Conservation (phyloP, 2,888 invertebrate genomes). For the Tribolium freemani region DNA sequence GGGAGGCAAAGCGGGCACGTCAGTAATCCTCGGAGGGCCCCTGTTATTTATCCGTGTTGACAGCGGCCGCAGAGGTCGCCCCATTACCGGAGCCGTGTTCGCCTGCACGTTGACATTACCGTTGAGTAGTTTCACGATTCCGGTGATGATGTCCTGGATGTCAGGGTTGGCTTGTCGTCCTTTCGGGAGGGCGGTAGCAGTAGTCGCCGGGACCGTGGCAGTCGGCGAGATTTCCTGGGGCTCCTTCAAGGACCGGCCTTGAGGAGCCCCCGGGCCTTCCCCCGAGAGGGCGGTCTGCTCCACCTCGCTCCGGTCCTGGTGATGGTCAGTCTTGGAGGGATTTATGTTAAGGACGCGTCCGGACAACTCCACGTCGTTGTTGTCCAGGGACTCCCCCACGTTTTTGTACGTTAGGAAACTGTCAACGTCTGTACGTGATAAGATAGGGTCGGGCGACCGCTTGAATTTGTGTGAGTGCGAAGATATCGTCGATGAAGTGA, state of each 20-base stretch:
- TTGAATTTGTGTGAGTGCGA: conserved; percentile 43
- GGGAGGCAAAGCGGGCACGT: conserved; percentile 79
- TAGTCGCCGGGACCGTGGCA: conserved; percentile 66
- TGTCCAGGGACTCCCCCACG: conserved; percentile 70
- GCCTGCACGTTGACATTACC: conserved; percentile 90
- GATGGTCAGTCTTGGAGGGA: conserved; percentile 70
- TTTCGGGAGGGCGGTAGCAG: conserved; percentile 66
- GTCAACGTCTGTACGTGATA: conserved; percentile 70
- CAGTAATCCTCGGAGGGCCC: conserved; percentile 89
- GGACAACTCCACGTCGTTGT: conserved; percentile 69
- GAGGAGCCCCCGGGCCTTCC: conserved; percentile 84
- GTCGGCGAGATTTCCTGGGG: conserved; percentile 72
- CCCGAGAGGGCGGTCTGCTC: conserved; percentile 73
- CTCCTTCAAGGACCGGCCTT: conserved; percentile 78
- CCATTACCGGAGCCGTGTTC: conserved; percentile 74
- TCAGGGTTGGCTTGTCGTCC: conserved; percentile 79
- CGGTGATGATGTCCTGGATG: conserved; percentile 92
- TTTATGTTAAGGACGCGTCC: conserved; percentile 68
- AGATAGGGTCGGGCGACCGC: conserved; percentile 65
- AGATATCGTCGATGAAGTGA: conserved; percentile 50
- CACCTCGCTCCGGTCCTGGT: conserved; percentile 11
- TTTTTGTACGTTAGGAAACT: conserved; percentile 72
- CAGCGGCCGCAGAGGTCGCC: conserved; percentile 77
- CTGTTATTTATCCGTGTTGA: conserved; percentile 89
- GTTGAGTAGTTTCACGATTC: conserved; percentile 88